Conservation (phyloP, 37 sponge, comb jelly and placozoan species). For the Eunapius fragilis region DNA sequence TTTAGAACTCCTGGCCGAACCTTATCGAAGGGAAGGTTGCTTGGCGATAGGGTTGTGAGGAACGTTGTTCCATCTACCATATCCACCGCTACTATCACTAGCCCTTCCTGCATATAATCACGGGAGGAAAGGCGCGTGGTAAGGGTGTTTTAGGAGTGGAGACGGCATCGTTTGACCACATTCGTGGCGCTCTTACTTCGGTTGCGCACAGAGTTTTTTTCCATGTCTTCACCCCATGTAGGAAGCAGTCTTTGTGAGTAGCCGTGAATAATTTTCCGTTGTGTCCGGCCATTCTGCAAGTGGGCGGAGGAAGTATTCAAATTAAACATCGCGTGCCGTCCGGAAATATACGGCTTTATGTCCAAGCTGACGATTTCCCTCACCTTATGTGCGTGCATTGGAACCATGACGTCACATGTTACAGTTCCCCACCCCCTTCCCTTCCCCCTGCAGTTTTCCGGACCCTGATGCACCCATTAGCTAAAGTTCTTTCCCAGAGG, state of each 20-base stretch:
- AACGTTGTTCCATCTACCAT: conserved; percentile 4
- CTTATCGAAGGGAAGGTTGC: conserved; percentile 19
- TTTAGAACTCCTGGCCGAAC: conserved; percentile 4
- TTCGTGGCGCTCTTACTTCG: conserved; percentile 27
- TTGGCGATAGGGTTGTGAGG: conserved; percentile 31
- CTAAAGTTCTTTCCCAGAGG: no score
- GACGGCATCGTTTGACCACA: background rate
- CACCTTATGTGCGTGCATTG: no score
- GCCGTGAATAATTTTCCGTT: conserved; percentile 29
- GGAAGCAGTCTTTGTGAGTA: conserved; percentile 55
- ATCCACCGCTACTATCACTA: conserved; percentile 11
- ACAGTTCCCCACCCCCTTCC: no score
- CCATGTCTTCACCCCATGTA: conserved; percentile 37
- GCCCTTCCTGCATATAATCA: conserved; percentile 5
- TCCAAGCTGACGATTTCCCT: no score
- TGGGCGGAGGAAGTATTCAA: no score
- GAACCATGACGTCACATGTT: no score
- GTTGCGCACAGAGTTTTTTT: conserved; percentile 19
- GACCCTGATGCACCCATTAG: no score
- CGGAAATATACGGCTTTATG: no score
- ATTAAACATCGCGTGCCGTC: no score
- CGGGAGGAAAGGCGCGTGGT: background rate
- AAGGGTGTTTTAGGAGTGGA: background rate
- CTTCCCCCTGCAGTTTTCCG: no score
- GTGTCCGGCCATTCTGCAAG: background rate